Percentiles rank a stretch among this genome's conserved stretches.
Evolutionary conservation across 2,113 vertebrate genomes (phyloP).

Genomic region (Poeciliopsis occidentalis): DNA sequence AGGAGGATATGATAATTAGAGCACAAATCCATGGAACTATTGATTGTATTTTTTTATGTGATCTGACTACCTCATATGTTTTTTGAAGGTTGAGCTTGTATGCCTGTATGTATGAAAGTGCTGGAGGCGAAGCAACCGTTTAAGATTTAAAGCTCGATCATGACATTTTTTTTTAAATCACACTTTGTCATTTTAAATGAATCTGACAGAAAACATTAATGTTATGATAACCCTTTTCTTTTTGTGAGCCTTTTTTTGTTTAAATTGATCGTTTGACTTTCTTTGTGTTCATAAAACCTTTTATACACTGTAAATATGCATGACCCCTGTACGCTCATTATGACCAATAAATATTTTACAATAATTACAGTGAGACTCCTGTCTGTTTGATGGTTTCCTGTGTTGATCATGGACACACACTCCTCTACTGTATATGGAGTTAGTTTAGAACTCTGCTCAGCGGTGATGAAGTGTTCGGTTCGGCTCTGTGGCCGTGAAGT

Average conservation of each 20-base stretch:
- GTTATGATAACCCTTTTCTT: slow-evolving; percentile 7
- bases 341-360: slow-evolving; percentile 72
- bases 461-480: slow-evolving; percentile 56
- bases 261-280: slow-evolving; percentile 11
- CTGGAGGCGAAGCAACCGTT: slow-evolving; percentile 7
- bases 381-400: not conserved
- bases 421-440: slow-evolving; percentile 9
- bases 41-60: slow-evolving; percentile 80
- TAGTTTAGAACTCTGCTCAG: slow-evolving; percentile 47
- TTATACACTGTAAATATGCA: slow-evolving; percentile 77
- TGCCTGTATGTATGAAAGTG: slow-evolving; percentile 52
- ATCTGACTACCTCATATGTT: slow-evolving; percentile 92
- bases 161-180: slow-evolving; percentile 9
- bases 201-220: slow-evolving; percentile 22
- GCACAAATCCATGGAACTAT: slow-evolving; percentile 31
- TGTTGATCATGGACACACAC: not conserved
- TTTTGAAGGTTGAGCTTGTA: slow-evolving; percentile 55
- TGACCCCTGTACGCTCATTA: slow-evolving; percentile 66
- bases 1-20: slow-evolving; percentile 27
- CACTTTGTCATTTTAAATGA: slow-evolving; percentile 6
- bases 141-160: not conserved
- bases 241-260: slow-evolving; percentile 11
- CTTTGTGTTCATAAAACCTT: slow-evolving; percentile 28
- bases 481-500: slow-evolving; percentile 47
- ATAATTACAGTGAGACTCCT: slow-evolving; percentile 24